These are phyloP conservation scores for Drosophila fuyamai DNA, from an alignment of 1,140 invertebrate species.

Conservation along the genomic window DNA sequence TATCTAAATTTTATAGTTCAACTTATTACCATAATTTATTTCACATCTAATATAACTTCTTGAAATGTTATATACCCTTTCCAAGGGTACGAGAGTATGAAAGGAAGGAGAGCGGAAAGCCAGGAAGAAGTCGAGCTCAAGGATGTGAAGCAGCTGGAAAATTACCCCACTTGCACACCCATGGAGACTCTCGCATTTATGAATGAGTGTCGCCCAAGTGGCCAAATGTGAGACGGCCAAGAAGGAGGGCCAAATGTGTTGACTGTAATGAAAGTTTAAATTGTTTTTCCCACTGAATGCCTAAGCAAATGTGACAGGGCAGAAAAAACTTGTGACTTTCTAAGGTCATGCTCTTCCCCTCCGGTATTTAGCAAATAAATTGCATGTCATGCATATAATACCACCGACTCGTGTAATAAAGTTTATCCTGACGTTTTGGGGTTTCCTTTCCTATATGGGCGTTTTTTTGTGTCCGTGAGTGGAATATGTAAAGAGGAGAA, in stretches of 20 bases:
- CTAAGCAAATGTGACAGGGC: constrained; percentile 43
- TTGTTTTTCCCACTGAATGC: constrained; percentile 59
- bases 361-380: constrained; percentile 56
- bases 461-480: not conserved
- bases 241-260: constrained; percentile 27
- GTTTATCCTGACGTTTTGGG: constrained; percentile 44
- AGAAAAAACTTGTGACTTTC: constrained; percentile 10
- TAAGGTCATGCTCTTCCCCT: constrained; percentile 17
- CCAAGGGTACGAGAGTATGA: not conserved
- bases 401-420: constrained; percentile 36
- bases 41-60: not conserved
- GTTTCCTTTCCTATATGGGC: constrained; percentile 14
- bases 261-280: constrained; percentile 76
- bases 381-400: constrained; percentile 36
- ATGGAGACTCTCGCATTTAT: constrained; percentile 42
- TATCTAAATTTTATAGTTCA: no score
- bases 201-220: constrained; percentile 70
- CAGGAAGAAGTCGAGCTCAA: constrained; percentile 22
- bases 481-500: constrained; percentile 25
- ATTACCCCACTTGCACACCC: constrained; percentile 56
- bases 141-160: constrained; percentile 69
- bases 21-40: not conserved
- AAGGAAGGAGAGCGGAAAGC: not conserved
- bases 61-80: not conserved
- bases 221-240: constrained; percentile 42